Evolutionary conservation across 2,113 vertebrate genomes (phyloP).

Genomic region (Neodontobutis hainanensis): DNA sequence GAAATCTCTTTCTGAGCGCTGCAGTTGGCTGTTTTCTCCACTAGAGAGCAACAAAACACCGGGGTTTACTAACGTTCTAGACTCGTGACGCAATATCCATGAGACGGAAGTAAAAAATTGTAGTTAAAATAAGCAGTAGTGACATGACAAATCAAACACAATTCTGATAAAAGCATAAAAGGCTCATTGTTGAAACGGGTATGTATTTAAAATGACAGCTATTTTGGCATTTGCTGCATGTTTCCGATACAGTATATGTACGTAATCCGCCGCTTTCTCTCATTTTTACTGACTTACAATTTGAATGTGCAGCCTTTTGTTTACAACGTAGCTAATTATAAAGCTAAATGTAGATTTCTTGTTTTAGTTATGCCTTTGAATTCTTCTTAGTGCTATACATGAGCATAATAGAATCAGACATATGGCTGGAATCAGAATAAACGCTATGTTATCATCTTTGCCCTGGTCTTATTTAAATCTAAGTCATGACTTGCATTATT

Average conservation of each 20-base stretch:
- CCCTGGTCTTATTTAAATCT: not conserved
- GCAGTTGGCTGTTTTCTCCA: constrained; percentile 10
- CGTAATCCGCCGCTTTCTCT: not conserved
- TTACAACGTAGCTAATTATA: constrained; percentile 37
- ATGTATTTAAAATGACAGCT: not conserved
- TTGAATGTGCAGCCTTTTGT: constrained; percentile 23
- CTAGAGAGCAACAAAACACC: constrained; percentile 20
- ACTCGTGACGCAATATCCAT: constrained; percentile 28
- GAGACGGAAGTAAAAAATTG: constrained; percentile 58
- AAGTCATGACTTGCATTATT: constrained; percentile 10
- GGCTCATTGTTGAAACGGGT: constrained; percentile 13
- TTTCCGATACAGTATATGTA: not conserved
- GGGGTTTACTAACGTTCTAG: rapidly evolving
- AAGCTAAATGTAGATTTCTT: constrained; percentile 14
- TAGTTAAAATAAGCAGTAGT: constrained; percentile 39
- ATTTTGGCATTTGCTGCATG: rapidly evolving
- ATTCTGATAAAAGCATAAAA: constrained; percentile 17
- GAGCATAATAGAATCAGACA: too few species aligned
- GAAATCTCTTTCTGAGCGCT: too few species aligned
- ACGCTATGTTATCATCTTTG: not conserved
- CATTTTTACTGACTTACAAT: not conserved
- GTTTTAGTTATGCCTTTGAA: not conserved
- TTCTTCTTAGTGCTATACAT: not conserved
- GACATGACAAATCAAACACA: constrained; percentile 62
- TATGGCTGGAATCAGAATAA: not conserved